These are phyloP conservation scores for Nansenia antarctica DNA, from an alignment of 2,113 vertebrate species.

Conservation along the genomic window DNA sequence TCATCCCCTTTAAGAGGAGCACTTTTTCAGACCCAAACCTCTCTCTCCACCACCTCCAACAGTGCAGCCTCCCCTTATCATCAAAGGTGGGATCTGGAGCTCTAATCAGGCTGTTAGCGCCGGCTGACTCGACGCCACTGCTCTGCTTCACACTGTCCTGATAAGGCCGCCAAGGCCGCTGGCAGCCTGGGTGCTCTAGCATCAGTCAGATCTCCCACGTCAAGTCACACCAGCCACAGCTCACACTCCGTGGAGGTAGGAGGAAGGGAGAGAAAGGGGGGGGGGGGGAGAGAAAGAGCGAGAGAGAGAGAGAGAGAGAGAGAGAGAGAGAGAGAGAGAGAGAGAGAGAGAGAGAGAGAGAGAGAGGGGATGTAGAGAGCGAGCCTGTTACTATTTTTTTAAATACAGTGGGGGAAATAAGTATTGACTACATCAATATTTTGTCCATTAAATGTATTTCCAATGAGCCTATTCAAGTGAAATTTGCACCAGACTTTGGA, in stretches of 20 bases:
- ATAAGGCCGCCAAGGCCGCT: slow-evolving; percentile 37
- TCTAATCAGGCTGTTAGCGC: slow-evolving; percentile 42
- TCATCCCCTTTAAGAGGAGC: not conserved
- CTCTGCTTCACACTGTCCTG: slow-evolving; percentile 33
- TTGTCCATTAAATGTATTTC: too few relatives aligned
- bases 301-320: too few relatives aligned
- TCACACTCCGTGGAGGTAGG: too few relatives aligned
- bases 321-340: not conserved
- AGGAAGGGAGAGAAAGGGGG: not conserved
- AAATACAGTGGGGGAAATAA: too few relatives aligned
- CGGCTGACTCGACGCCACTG: slow-evolving; percentile 16
- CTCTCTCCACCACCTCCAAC: slow-evolving; percentile 14
- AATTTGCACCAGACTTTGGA: too few relatives aligned
- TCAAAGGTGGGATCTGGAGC: slow-evolving; percentile 45
- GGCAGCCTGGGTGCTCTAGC: not conserved
- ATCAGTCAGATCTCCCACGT: slow-evolving; percentile 32
- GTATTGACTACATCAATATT: too few relatives aligned
- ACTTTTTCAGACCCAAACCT: slow-evolving; percentile 3
- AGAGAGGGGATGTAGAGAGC: not conserved
- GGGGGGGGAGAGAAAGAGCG: not conserved
- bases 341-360: not conserved
- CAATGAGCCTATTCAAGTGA: too few relatives aligned
- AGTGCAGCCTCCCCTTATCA: slow-evolving; percentile 28
- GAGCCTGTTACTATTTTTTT: too few relatives aligned
- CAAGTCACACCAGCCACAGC: slow-evolving; percentile 19